Evolutionary conservation across 2,797 vertebrate genomes (phyloP).

Genomic region (Rachycentron canadum): DNA sequence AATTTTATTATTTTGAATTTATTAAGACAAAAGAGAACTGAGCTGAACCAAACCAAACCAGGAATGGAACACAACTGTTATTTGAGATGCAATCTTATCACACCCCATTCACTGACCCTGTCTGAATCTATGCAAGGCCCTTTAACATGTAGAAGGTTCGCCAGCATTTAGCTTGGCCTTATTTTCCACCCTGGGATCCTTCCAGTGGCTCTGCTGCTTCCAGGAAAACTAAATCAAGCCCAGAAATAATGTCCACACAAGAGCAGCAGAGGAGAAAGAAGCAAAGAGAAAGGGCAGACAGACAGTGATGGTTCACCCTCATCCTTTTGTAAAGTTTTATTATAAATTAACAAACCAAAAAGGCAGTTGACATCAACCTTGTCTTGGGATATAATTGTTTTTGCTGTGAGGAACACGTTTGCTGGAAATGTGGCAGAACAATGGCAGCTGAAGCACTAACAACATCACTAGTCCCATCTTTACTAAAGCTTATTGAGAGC

Average conservation of each 20-base stretch:
- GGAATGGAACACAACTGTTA: background rate
- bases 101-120: background rate
- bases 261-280: conserved; percentile 23
- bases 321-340: conserved; percentile 66
- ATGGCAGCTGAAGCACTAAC: background rate
- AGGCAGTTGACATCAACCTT: conserved; percentile 71
- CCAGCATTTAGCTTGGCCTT: conserved; percentile 57
- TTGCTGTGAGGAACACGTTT: background rate
- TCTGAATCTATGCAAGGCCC: conserved; percentile 9
- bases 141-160: conserved; percentile 30
- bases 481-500: background rate
- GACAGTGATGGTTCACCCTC: background rate
- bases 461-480: conserved; percentile 2
- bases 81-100: conserved; percentile 22
- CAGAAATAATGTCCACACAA: conserved; percentile 55
- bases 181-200: conserved; percentile 68
- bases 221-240: conserved; percentile 76
- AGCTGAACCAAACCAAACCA: background rate
- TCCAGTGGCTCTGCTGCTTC: conserved; percentile 65
- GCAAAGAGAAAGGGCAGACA: background rate
- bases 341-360: conserved; percentile 75
- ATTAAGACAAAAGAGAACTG: background rate
- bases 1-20: background rate
- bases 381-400: conserved; percentile 49
- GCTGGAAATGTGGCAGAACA: conserved; percentile 6